Percentiles rank a stretch among this genome's conserved stretches.
Evolutionary conservation across 2,113 vertebrate genomes (phyloP).

Genomic region (Boleophthalmus pectinirostris): DNA sequence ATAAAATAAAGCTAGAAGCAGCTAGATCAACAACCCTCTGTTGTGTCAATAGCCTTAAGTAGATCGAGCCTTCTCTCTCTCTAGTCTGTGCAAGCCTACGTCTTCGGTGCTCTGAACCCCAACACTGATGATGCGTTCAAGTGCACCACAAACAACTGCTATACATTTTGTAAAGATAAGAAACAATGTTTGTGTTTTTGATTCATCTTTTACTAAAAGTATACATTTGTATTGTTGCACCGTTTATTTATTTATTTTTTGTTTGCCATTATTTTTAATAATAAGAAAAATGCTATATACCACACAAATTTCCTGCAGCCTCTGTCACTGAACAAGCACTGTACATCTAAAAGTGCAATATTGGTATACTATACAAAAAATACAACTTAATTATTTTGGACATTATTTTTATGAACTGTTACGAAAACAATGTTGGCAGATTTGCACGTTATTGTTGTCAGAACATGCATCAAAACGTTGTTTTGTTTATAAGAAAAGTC

Average conservation of each 20-base stretch:
- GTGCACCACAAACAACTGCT: background rate
- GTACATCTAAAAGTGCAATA: too few species aligned
- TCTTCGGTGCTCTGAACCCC: slow-evolving; percentile 22
- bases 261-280: background rate
- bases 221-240: background rate
- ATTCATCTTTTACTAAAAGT: background rate
- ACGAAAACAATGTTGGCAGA: too few species aligned
- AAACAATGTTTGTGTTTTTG: background rate
- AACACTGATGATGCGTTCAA: slow-evolving; percentile 37
- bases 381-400: background rate
- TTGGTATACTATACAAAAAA: too few species aligned
- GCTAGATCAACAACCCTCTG: slow-evolving; percentile 13
- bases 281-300: background rate
- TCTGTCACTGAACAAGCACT: too few species aligned
- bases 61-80: slow-evolving; percentile 28
- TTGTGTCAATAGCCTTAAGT: slow-evolving; percentile 7
- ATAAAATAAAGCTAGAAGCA: slow-evolving; percentile 12
- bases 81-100: slow-evolving; percentile 21
- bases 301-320: too few species aligned
- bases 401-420: too few species aligned
- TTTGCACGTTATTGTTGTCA: too few species aligned
- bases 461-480: too few species aligned
- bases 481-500: too few species aligned
- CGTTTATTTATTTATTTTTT: background rate
- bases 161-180: background rate